Evolutionary conservation across 1,140 invertebrate species (phyloP).

Genomic region (Paraescarpia echinospica): DNA sequence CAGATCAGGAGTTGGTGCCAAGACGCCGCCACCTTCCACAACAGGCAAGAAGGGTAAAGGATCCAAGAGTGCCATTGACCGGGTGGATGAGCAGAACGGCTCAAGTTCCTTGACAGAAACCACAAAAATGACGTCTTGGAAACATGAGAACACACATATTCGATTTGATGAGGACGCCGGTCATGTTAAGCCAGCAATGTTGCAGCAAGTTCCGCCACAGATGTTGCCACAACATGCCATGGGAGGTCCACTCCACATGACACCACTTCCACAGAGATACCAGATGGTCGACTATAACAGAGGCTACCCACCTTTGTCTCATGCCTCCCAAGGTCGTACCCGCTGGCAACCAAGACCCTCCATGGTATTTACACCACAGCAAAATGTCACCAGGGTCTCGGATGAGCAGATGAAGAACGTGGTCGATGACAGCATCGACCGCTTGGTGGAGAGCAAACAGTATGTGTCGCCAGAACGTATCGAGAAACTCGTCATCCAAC

Average conservation of each 20-base stretch:
- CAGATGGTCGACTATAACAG: not conserved
- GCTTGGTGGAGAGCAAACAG: conserved; percentile 20
- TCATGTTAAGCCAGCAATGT: too few species aligned
- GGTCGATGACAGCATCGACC: conserved; percentile 19
- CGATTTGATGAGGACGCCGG: not conserved
- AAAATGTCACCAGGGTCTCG: not conserved
- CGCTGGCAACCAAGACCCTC: not conserved
- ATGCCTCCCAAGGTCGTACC: not conserved
- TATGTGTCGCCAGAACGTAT: conserved; percentile 15
- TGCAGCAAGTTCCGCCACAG: too few species aligned
- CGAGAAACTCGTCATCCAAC: conserved; percentile 16
- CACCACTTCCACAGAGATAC: not conserved
- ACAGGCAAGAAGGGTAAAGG: not conserved
- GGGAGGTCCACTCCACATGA: too few species aligned
- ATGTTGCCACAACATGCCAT: too few species aligned
- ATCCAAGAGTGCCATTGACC: not conserved
- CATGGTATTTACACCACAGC: not conserved
- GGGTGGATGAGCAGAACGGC: not conserved
- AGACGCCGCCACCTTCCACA: not conserved
- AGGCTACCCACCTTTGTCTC: not conserved
- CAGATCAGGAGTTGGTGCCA: not conserved
- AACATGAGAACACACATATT: not conserved
- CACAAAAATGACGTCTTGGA: not conserved
- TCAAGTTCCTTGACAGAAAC: not conserved
- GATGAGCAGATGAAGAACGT: conserved; percentile 11